phyloP scores from a whole-genome alignment of 2,113 vertebrate species.

The Chionis minor region DNA sequence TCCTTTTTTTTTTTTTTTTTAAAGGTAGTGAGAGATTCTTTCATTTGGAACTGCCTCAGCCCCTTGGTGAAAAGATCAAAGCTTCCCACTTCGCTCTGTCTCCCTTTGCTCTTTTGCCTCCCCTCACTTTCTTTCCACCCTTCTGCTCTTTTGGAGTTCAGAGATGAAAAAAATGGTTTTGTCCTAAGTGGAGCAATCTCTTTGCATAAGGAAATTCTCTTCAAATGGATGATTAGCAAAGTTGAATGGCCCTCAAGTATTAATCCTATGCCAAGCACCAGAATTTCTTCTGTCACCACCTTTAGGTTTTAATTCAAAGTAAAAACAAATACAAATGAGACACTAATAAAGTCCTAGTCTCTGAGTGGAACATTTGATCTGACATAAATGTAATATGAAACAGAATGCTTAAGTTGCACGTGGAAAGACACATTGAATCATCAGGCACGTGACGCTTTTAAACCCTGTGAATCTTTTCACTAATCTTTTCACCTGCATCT shows the following conservation, averaged over 20 bases:
- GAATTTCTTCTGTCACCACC: slow-evolving; percentile 42
- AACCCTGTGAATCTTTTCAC: background rate
- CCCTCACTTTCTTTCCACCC: background rate
- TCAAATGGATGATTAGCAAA: slow-evolving; percentile 34
- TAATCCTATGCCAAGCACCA: slow-evolving; percentile 11
- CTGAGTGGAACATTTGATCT: background rate
- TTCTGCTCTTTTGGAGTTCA: background rate
- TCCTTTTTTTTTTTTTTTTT: background rate
- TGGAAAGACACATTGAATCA: background rate
- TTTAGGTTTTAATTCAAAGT: slow-evolving; percentile 37
- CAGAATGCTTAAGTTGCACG: background rate
- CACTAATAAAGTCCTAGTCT: background rate
- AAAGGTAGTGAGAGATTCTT: slow-evolving; percentile 33
- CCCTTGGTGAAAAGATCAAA: slow-evolving; percentile 23
- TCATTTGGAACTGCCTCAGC: slow-evolving; percentile 3
- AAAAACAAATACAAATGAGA: slow-evolving; percentile 36
- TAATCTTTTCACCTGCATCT: background rate
- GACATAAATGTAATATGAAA: slow-evolving; percentile 6
- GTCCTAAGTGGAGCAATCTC: background rate
- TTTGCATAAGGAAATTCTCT: slow-evolving; percentile 29
- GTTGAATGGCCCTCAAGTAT: background rate
- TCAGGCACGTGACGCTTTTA: background rate
- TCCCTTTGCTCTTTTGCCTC: background rate
- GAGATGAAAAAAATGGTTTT: background rate
- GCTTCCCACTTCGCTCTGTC: background rate